Evolutionary conservation across 2,113 vertebrate species (phyloP).

Genomic region (Hystrix brachyura): DNA sequence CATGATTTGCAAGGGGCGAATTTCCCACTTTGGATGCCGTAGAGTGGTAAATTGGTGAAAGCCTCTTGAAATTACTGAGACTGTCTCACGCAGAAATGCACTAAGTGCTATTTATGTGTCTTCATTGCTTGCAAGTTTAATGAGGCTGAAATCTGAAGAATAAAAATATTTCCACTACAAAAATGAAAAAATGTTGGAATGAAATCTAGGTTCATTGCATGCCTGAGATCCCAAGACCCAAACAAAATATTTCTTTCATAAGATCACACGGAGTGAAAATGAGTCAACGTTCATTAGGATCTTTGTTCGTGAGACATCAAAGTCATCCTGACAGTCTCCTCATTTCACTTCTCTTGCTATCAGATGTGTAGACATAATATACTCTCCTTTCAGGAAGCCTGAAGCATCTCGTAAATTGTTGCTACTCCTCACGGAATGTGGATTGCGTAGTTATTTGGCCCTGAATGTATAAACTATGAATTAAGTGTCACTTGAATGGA

Average conservation of each 20-base stretch:
- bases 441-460: conserved; percentile 71
- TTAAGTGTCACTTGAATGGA: conserved; percentile 82
- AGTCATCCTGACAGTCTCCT: conserved; percentile 53
- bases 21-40: not conserved
- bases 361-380: conserved; percentile 73
- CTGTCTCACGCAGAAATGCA: conserved; percentile 45
- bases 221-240: conserved; percentile 69
- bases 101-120: conserved; percentile 65
- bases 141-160: conserved; percentile 72
- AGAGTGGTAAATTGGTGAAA: conserved; percentile 34
- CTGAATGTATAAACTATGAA: conserved; percentile 78
- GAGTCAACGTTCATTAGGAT: conserved; percentile 58
- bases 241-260: conserved; percentile 79
- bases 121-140: conserved; percentile 70
- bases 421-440: conserved; percentile 76
- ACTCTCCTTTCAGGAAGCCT: conserved; percentile 66
- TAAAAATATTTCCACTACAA: conserved; percentile 73
- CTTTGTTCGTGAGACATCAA: conserved; percentile 80
- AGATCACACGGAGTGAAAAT: conserved; percentile 71
- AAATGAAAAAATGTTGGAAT: conserved; percentile 67
- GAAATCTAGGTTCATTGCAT: conserved; percentile 40
- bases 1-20: conserved; percentile 24
- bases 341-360: conserved; percentile 41
- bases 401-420: conserved; percentile 70
- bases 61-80: conserved; percentile 58